These are phyloP conservation scores for rat (Rattus norvegicus) DNA, from an alignment of 2,113 vertebrate genomes.

Conservation along the genomic window GRCr8 NC_086039.1:35409501-35410000, in stretches of 20 bases:
- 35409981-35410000: not conserved
- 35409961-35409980: not conserved
- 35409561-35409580: too few species aligned
- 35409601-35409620: too few species aligned
- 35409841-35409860: not conserved
- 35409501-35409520: not conserved
- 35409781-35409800: constrained; percentile 33
- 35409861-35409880: not conserved
- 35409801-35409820: constrained; percentile 34
- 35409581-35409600: too few species aligned
- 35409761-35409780: constrained; percentile 1
- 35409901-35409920: constrained; percentile 25
- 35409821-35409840: constrained; percentile 6
- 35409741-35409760: constrained; percentile 43
- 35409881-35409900: not conserved
- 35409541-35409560: too few species aligned
- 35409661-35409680: not conserved
- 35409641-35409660: not conserved
- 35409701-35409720: constrained; percentile 1
- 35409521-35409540: too few species aligned
- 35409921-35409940: constrained; percentile 16
- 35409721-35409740: not conserved
- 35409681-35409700: not conserved
- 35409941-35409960: not conserved
- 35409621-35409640: too few species aligned